Conservation (phyloP, 2,888 invertebrate species). For the Silvanus unidentatus region DNA sequence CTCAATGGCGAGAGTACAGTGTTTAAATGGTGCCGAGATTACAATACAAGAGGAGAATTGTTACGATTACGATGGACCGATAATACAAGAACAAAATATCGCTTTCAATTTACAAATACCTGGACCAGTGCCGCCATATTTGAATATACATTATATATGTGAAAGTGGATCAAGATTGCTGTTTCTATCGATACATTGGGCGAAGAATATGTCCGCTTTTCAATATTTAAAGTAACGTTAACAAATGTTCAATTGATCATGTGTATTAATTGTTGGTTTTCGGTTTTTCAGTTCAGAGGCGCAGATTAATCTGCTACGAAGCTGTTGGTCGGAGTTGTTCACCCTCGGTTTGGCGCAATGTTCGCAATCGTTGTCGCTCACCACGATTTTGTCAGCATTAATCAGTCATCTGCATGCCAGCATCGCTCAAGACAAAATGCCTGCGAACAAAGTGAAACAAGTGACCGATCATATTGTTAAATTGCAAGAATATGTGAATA, state of each 20-base stretch:
- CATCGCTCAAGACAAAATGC: constrained; percentile 68
- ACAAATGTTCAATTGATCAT: background rate
- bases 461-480: constrained; percentile 75
- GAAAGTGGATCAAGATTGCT: constrained; percentile 90
- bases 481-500: constrained; percentile 74
- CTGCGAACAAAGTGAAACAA: constrained; percentile 63
- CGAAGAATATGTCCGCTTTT: constrained; percentile 77
- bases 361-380: constrained; percentile 68
- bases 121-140: constrained; percentile 76
- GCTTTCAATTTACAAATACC: constrained; percentile 72
- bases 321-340: constrained; percentile 90
- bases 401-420: constrained; percentile 73
- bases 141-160: constrained; percentile 91
- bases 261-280: constrained; percentile 5
- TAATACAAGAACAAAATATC: constrained; percentile 63
- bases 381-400: constrained; percentile 76
- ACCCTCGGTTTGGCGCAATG: constrained; percentile 86
- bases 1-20: constrained; percentile 54
- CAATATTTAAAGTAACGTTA: constrained; percentile 63
- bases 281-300: constrained; percentile 62
- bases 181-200: constrained; percentile 87
- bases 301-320: constrained; percentile 77
- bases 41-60: constrained; percentile 39
- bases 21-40: constrained; percentile 40
- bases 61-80: constrained; percentile 53